Percentiles rank a stretch among this genome's conserved stretches.
phyloP scores from a whole-genome alignment of 2,113 vertebrate species.

The Casuarius casuarius region DNA sequence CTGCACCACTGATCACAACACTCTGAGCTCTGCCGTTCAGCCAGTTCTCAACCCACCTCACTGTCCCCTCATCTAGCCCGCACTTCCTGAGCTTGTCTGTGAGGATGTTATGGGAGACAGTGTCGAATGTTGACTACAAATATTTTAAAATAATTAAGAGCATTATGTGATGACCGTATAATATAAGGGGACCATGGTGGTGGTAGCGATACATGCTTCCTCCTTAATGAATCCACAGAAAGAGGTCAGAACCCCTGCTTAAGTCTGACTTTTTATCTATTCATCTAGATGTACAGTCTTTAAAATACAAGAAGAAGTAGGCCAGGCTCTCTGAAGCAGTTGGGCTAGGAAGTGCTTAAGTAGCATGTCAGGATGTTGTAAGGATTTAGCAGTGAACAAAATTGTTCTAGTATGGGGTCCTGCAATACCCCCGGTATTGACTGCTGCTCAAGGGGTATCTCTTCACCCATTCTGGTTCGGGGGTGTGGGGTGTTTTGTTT shows the following conservation, averaged over 20 bases:
- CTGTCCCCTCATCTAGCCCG: no score
- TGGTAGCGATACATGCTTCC: not conserved
- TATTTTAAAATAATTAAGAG: no score
- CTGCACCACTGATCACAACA: no score
- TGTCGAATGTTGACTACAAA: no score
- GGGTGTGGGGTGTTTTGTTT: not conserved
- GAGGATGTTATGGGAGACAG: no score
- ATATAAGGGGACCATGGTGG: not conserved
- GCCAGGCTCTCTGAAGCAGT: fast-evolving
- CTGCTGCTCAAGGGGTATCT: not conserved
- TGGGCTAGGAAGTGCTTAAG: not conserved
- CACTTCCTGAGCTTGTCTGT: no score
- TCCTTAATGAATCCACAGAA: not conserved
- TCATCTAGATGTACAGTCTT: fast-evolving
- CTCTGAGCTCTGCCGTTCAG: no score
- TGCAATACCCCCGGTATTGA: not conserved
- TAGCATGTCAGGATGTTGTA: not conserved
- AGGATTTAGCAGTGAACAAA: not conserved
- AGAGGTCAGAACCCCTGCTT: not conserved
- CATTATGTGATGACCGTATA: not conserved
- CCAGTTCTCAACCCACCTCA: no score
- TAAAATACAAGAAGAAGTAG: fast-evolving
- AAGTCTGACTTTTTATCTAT: not conserved
- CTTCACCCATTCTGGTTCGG: not conserved
- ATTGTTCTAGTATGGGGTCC: not conserved